phyloP scores from a whole-genome alignment of 2,888 invertebrate species.

The Epistrophe grossulariae region DNA sequence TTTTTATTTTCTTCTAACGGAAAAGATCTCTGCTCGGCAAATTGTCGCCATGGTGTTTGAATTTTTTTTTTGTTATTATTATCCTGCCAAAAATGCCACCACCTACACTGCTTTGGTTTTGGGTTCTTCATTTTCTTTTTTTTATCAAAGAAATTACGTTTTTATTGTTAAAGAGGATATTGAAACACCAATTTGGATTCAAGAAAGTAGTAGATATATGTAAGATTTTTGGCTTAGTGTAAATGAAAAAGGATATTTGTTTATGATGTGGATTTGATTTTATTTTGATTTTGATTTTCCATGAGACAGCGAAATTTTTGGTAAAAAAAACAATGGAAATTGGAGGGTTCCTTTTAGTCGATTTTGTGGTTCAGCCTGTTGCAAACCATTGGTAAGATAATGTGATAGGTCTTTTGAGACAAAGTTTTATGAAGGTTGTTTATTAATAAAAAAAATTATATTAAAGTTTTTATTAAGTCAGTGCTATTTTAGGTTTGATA shows the following conservation, averaged over 20 bases:
- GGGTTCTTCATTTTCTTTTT: not conserved
- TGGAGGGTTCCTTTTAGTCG: not conserved
- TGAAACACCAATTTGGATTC: conserved; percentile 8
- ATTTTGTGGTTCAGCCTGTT: conserved; percentile 32
- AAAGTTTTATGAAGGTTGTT: too few species aligned
- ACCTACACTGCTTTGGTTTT: conserved; percentile 10
- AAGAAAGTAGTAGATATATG: conserved; percentile 9
- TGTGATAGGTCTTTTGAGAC: too few species aligned
- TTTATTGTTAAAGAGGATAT: conserved; percentile 45
- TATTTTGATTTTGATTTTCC: conserved; percentile 6
- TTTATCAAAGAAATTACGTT: conserved; percentile 48
- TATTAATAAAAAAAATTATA: too few species aligned
- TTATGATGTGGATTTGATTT: conserved; percentile 50
- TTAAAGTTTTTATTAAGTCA: too few species aligned
- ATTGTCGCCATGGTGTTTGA: conserved; percentile 58
- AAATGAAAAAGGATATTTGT: conserved; percentile 64
- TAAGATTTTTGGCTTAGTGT: conserved; percentile 55
- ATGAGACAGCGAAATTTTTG: not conserved
- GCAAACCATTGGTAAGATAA: not conserved
- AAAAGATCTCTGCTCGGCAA: conserved; percentile 57
- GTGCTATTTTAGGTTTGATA: too few species aligned
- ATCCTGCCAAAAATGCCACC: not conserved
- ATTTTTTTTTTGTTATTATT: conserved; percentile 9
- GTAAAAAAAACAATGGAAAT: not conserved
- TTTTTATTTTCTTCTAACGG: not conserved